Evolutionary conservation across 1,140 invertebrate species (phyloP), one percentile per base, ranked within the genome.

Genomic region (Microvelia longipes): DNA sequence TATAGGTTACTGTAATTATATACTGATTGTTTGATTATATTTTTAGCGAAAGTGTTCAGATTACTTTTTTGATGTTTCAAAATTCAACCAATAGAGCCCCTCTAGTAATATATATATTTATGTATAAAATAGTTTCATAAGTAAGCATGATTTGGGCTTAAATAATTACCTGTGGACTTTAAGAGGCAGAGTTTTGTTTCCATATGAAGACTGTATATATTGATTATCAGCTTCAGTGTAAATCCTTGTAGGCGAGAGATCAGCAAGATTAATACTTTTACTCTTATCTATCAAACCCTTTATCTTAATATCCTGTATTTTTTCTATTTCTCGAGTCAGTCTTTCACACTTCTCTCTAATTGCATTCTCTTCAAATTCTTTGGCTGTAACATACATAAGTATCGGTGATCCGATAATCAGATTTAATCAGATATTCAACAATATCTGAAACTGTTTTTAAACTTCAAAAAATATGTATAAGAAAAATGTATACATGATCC

Each of bases 321-420:
- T 66, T 28, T 66, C 62, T 70, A 70, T 24, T 70, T 75, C 74
- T 69, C 35, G 29, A 27, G 73, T 68, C 66, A 76, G 35, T 29
- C 73, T 72, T 61, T 75, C 75, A 73, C 73, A 75, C 28, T 73
- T 71, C 35, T 74, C 71, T 61, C 73, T 72, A 35, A 75, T 66
- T 60, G 70, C 66, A 67, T 69, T 71, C 68, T 75, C 75, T 64
- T 76, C 73, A 27, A 65, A 67, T 70, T 74, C 75, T 71, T 74
- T 75, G 14, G 72, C 74, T 73, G 29, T 25, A 70, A 68, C 14
- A 64, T 13, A 14, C 26, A 65, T 24, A 5, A 13, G 25, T 5
- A 5, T 14, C 5, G 5, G 25, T 24, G 5, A 65, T 65, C 11
- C 26, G n/a, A n/a, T n/a, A n/a, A n/a, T n/a, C n/a, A n/a, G n/a